These are phyloP conservation scores for Psittacula echo DNA, from an alignment of 2,797 vertebrate genomes.

Conservation along the genomic window DNA sequence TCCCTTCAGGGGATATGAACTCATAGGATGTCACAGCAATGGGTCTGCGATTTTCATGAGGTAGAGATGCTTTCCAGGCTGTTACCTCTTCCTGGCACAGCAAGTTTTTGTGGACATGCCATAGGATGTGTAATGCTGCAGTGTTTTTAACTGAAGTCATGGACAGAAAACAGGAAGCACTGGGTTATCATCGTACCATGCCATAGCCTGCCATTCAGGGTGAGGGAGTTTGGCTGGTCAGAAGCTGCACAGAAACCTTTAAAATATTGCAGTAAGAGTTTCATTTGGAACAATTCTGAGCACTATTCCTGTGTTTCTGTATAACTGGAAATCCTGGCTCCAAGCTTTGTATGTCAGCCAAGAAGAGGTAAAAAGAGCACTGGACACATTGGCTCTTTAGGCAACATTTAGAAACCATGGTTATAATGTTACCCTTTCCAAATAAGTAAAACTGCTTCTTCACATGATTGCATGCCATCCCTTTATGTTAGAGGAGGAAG, in stretches of 20 bases:
- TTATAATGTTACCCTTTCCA: not conserved
- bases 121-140: not conserved
- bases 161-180: not conserved
- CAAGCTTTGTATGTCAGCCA: not conserved
- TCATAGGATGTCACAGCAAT: not conserved
- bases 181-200: not conserved
- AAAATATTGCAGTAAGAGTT: not conserved
- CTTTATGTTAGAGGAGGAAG: not conserved
- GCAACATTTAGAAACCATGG: not conserved
- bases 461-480: not conserved
- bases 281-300: not conserved
- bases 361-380: not conserved
- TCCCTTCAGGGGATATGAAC: not conserved
- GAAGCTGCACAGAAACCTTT: not conserved
- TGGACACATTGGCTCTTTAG: not conserved
- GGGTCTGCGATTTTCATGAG: not conserved
- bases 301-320: not conserved
- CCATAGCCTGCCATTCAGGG: not conserved
- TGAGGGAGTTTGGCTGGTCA: not conserved
- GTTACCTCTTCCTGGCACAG: not conserved
- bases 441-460: not conserved
- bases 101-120: not conserved
- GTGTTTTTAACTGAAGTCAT: constrained; percentile 32
- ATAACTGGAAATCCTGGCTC: not conserved
- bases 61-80: not conserved